Conservation (phyloP, 2,113 vertebrate genomes). For the Varanus komodoensis region DNA sequence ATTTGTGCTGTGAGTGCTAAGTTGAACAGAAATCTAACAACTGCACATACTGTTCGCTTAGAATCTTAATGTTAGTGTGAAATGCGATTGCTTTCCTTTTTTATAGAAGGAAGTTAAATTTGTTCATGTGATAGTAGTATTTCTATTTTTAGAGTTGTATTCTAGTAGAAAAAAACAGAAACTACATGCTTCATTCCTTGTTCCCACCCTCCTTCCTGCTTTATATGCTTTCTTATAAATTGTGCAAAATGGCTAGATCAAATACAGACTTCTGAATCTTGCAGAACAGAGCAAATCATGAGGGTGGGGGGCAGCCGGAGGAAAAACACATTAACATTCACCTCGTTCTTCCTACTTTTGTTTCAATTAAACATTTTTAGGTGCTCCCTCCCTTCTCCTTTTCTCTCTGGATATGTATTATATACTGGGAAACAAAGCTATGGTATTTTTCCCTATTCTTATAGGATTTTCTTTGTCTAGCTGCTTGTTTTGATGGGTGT, state of each 20-base stretch:
- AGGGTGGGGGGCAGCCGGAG: conserved; percentile 47
- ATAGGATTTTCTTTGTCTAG: conserved; percentile 87
- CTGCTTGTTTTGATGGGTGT: conserved; percentile 91
- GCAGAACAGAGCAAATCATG: conserved; percentile 59
- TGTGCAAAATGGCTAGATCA: conserved; percentile 80
- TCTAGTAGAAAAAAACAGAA: conserved; percentile 66
- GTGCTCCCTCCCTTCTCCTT: conserved; percentile 60
- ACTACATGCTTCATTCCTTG: conserved; percentile 67
- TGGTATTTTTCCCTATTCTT: conserved; percentile 82
- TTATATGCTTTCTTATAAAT: conserved; percentile 72
- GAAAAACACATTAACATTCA: conserved; percentile 70
- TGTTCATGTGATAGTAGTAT: conserved; percentile 81
- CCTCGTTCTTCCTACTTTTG: conserved; percentile 59
- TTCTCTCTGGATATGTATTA: conserved; percentile 74
- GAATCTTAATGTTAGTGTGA: conserved; percentile 66
- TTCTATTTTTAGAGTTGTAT: conserved; percentile 82
- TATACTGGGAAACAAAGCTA: conserved; percentile 79
- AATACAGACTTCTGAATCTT: conserved; percentile 75
- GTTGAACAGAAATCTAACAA: conserved; percentile 61
- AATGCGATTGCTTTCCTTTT: conserved; percentile 67
- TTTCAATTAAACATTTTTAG: conserved; percentile 66
- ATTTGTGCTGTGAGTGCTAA: conserved; percentile 68
- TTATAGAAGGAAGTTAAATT: conserved; percentile 22
- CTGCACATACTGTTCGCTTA: conserved; percentile 70
- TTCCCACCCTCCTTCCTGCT: not conserved